phyloP scores from a whole-genome alignment of 2,888 invertebrate genomes.

The Neoaliturus tenellus region DNA sequence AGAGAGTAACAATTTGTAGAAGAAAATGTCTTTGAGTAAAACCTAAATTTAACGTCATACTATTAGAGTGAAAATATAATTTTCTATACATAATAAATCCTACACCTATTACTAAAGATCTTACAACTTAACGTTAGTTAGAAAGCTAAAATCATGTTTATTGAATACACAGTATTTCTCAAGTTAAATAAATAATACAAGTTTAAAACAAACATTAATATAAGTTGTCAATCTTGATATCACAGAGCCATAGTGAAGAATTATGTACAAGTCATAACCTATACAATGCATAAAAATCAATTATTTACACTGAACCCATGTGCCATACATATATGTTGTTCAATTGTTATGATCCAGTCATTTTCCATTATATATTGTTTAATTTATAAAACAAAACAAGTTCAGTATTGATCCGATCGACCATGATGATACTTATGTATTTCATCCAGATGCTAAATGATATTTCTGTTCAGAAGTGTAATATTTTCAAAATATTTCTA shows the following conservation, averaged over 20 bases:
- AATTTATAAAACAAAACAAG: no score
- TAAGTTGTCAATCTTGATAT: slow-evolving; percentile 34
- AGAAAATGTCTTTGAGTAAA: background rate
- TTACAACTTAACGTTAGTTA: background rate
- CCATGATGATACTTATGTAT: no score
- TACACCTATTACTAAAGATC: background rate
- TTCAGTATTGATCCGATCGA: no score
- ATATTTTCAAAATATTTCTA: no score
- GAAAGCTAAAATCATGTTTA: background rate
- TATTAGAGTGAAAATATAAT: background rate
- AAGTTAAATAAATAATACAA: slow-evolving; percentile 6
- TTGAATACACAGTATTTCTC: slow-evolving; percentile 14
- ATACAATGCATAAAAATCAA: background rate
- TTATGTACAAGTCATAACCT: slow-evolving; percentile 7
- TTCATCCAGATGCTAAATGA: no score
- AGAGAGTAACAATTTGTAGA: background rate
- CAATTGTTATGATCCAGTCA: no score
- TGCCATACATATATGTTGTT: no score
- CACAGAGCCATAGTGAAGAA: slow-evolving; percentile 1
- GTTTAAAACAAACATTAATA: slow-evolving; percentile 11
- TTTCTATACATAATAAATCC: no score
- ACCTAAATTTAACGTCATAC: background rate
- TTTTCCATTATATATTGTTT: no score
- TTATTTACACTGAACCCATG: no score
- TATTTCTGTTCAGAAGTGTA: no score